phyloP scores from a whole-genome alignment of 1,140 invertebrate genomes.

The Phortica variegata region DNA sequence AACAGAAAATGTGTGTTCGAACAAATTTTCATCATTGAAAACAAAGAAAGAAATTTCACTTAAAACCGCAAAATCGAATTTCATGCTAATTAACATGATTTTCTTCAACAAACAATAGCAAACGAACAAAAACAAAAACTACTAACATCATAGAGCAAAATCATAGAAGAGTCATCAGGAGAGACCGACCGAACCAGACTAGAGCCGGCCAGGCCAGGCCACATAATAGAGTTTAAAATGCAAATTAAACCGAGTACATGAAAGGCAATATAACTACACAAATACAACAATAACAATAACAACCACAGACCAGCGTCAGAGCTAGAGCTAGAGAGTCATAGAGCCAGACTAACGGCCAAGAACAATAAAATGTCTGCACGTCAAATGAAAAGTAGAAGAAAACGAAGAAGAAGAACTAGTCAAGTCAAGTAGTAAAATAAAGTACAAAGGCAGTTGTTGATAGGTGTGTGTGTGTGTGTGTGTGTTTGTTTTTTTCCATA shows the following conservation, averaged over 20 bases:
- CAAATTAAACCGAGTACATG: constrained; percentile 26
- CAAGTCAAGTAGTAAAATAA: too few species aligned
- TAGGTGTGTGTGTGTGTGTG: too few species aligned
- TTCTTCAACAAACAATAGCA: constrained; percentile 9
- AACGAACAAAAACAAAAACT: constrained; percentile 8
- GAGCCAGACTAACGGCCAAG: too few species aligned
- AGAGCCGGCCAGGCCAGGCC: not conserved
- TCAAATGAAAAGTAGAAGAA: too few species aligned
- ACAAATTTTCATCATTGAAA: too few species aligned
- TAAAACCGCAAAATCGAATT: constrained; percentile 28
- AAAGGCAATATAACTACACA: constrained; percentile 16
- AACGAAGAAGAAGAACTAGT: too few species aligned
- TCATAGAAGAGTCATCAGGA: constrained; percentile 5
- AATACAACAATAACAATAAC: constrained; percentile 17
- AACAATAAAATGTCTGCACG: too few species aligned
- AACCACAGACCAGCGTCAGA: constrained; percentile 1
- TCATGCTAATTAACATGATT: constrained; percentile 20
- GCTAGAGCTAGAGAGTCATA: too few species aligned
- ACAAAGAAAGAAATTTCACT: too few species aligned
- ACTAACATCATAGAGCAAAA: constrained; percentile 12
- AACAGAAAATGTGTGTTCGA: too few species aligned
- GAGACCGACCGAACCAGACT: constrained; percentile 1
- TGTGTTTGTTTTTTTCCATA: too few species aligned
- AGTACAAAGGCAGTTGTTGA: too few species aligned
- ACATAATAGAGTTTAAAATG: constrained; percentile 34